Evolutionary conservation across 2,797 vertebrate genomes (phyloP), one percentile per base, ranked within the genome.

Genomic region (Galaxias olidus): DNA sequence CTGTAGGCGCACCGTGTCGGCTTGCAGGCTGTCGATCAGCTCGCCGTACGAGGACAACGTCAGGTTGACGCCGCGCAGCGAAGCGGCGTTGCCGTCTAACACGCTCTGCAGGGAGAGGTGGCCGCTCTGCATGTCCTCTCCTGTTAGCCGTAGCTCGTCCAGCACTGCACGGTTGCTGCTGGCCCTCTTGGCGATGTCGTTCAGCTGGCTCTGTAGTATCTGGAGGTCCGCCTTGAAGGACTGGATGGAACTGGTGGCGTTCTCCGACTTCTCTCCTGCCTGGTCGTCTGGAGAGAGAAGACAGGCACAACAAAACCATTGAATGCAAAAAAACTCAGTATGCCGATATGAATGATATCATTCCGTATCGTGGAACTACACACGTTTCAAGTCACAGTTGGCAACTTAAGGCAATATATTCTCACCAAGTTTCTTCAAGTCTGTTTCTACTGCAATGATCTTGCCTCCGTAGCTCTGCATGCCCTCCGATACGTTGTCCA

Each of bases 401-500:
- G 7, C 14, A 41, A 42, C 14, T 40, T 30, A 14, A 41, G 44
- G n/a, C 4, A 5, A 15, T 43, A 20, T 19, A 19, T 57, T 4
- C 77, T 93, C 90, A 98, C 96, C 95, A 84, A 98, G 88, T 90
- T 96, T 97, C 80, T 96, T 97, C 74, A 98, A 87, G 77, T 93
- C 93, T 17, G 87, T 94, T 80, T 98, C 95, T 81, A 98, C 95
- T 69, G 92, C 89, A 63, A 80, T 90, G 62, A 99, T 94, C 88
- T 98, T 96, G 68, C 95, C 93, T 78, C 93, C 90, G 10, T 96
- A 98, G 79, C 91, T 94, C 82, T 97, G 94, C 90, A 99, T 93
- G 49, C 94, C 95, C 80, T 93, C 94, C 70, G 96, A 94, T 66
- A 98, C 96, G 72, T 90, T 94, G 85, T 99, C 95, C 96, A 99